Percentiles rank a stretch among this genome's conserved stretches.
phyloP scores from a whole-genome alignment of 2,113 vertebrate genomes.

The Polyodon spathula region DNA sequence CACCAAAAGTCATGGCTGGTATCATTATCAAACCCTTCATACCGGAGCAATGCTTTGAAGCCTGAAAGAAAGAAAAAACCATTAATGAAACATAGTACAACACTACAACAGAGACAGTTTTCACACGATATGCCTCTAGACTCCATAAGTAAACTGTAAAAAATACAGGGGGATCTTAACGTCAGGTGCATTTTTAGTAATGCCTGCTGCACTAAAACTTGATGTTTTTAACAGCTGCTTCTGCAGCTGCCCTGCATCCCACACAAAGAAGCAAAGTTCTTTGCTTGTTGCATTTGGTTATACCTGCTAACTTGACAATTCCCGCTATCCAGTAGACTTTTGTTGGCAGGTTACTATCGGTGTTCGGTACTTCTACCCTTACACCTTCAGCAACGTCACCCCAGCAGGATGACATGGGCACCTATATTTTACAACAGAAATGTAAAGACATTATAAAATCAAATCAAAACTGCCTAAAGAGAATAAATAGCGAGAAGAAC shows the following conservation, averaged over 20 bases:
- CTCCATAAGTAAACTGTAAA: no score
- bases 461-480: no score
- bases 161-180: no score
- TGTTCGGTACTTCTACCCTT: constrained; percentile 84
- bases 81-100: not conserved
- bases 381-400: constrained; percentile 82
- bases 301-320: constrained; percentile 88
- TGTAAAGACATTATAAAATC: no score
- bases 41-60: constrained; percentile 87
- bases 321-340: constrained; percentile 97
- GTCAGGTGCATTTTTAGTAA: no score
- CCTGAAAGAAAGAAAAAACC: constrained; percentile 52
- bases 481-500: no score
- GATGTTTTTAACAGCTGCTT: no score
- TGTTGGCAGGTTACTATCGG: constrained; percentile 78
- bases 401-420: constrained; percentile 88
- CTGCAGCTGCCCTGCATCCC: no score
- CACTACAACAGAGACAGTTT: not conserved
- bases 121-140: no score
- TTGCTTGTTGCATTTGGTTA: not conserved
- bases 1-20: constrained; percentile 90
- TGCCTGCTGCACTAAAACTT: no score
- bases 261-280: not conserved
- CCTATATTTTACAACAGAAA: constrained; percentile 46
- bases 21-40: constrained; percentile 94